Evolutionary conservation across 2,797 vertebrate species (phyloP), one percentile per base, ranked within the genome.

Genomic region (Emys orbicularis): DNA sequence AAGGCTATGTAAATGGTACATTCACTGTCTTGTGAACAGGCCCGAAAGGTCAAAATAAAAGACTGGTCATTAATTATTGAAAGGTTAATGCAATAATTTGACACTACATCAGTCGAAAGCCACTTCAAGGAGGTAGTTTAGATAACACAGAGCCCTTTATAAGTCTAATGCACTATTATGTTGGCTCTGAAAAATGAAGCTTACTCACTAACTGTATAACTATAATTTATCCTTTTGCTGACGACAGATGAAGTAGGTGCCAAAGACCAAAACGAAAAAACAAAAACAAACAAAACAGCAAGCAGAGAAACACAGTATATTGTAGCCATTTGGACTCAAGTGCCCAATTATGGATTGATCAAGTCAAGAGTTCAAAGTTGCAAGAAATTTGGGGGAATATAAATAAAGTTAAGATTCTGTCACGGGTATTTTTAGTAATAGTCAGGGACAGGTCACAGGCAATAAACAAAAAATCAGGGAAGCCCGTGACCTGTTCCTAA

Each of bases 11-110:
- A 97, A 97, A 97, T 87, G 4, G 3, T 92, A 86, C 2, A 84
- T 84, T 94, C 44, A 56, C 74, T 90, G 52, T 92, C 90, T 96
- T 79, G 83, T 44, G 87, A 97, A 94, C 61, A 81, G 83, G 87
- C 23, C 86, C 88, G 74, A 94, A 97, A 97, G 94, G 95, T 95
- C 96, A 93, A 96, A 96, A 89, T 81, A 87, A 95, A 96, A 96
- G 80, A 37, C 84, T 87, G 29, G 50, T 83, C 90, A 93, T 96
- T 97, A 97, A 95, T 95, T 96, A 93, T 79, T 79, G 44, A 97
- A 97, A 97, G 93, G 95, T 92, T 94, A 96, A 96, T 85, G 79
- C 83, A 96, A 91, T 92, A 95, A 96, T 94, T 85, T 97, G 92
- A 97, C 87, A 89, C 29, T 89, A 88, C 53, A 86, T 87, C 90